Conservation (phyloP, 2,888 invertebrate genomes). For the Nephrocerus scutellatus region DNA sequence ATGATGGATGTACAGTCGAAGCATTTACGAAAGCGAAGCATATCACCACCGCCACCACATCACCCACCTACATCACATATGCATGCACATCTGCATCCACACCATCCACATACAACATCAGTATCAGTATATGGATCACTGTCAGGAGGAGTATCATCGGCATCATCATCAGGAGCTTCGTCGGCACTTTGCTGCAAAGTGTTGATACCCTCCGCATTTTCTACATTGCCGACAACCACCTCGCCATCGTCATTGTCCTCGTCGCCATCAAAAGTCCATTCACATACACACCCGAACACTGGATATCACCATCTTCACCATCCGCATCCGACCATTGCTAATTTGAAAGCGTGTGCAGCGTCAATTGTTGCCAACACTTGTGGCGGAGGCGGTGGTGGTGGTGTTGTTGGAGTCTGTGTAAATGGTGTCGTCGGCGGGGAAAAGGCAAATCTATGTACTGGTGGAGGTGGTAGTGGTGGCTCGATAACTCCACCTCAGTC, state of each 20-base stretch:
- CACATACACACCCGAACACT: conserved; percentile 19
- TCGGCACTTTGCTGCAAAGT: conserved; percentile 30
- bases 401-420: conserved; percentile 1
- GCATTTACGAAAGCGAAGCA: conserved; percentile 30
- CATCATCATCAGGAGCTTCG: conserved; percentile 30
- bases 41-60: conserved; percentile 23
- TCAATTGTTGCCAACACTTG: conserved; percentile 12
- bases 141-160: conserved; percentile 26
- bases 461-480: conserved; percentile 9
- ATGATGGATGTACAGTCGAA: conserved; percentile 33
- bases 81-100: too few species aligned
- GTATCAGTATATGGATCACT: conserved; percentile 18
- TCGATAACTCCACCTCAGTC: conserved; percentile 26
- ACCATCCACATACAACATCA: too few species aligned
- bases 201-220: conserved; percentile 23
- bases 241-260: conserved; percentile 16
- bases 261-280: conserved; percentile 19
- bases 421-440: neutral
- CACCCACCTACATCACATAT: too few species aligned
- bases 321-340: conserved; percentile 28
- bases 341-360: conserved; percentile 27
- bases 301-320: conserved; percentile 17
- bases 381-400: conserved; percentile 13
- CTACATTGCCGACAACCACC: conserved; percentile 25
- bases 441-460: neutral